These are phyloP conservation scores for Arremon brunneinucha DNA, from an alignment of 2,797 vertebrate species.

Conservation along the genomic window DNA sequence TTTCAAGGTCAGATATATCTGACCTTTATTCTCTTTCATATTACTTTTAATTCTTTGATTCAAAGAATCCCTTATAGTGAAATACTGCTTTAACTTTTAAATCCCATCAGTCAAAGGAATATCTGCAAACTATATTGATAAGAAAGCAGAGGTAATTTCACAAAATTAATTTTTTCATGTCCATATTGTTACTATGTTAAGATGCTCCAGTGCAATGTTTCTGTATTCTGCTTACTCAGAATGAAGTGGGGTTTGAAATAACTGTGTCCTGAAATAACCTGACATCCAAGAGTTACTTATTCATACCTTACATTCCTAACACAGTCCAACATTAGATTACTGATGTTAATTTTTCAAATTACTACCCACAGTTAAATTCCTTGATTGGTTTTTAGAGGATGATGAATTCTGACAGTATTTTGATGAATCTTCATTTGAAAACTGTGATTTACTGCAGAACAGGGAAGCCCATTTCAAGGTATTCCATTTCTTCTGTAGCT, in stretches of 20 bases:
- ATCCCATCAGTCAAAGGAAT: background rate
- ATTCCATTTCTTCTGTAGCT: background rate
- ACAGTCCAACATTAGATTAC: background rate
- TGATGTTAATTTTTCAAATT: conserved; percentile 8
- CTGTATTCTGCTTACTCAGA: background rate
- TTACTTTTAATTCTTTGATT: conserved; percentile 7
- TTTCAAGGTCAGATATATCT: background rate
- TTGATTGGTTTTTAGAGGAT: background rate
- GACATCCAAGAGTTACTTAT: background rate
- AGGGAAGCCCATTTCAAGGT: background rate
- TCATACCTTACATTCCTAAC: background rate
- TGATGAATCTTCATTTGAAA: background rate
- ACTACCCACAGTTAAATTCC: background rate
- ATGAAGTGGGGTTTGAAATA: background rate
- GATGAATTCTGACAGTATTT: background rate
- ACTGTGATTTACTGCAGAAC: background rate
- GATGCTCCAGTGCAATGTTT: background rate
- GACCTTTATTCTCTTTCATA: background rate
- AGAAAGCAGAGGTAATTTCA: background rate
- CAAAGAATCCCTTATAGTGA: background rate
- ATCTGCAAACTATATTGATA: background rate
- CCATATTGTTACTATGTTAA: background rate
- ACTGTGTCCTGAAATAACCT: background rate
- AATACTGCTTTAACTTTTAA: background rate
- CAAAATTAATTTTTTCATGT: background rate